Base-by-base conservation (phyloP, 2,797 vertebrate genomes). In the Cynodonichthys magdalenae region DNA sequence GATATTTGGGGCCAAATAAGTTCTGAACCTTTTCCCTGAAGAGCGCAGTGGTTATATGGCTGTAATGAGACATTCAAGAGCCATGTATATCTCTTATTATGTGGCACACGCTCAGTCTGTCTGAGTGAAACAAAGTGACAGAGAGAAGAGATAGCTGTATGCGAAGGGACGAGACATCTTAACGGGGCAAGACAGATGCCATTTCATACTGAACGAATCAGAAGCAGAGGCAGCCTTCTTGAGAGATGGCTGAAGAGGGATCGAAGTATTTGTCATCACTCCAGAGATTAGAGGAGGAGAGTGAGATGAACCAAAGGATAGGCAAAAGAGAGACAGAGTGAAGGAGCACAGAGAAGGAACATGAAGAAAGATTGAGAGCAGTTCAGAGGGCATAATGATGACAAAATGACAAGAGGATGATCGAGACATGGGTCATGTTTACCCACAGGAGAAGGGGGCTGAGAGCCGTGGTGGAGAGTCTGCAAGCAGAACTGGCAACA, bases 351-450 rank as follows among this genome's bases (percentile, higher is more conserved):
- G 58, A 66, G 71, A 71, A 53, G 59, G 48, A 57, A 62, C 58
- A 42, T 44, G 29, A 51, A 68, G 68, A 67, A 77, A 79, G 71
- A 80, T 65, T 60, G 74, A 75, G 71, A 69, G 52, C 47, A 66
- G 79, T 85, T 82, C 71, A 71, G 79, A 81, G 80, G 80, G 82
- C 70, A 83, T 67, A 81, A 84, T 85, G 80, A 89, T 88, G 87
- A 90, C 87, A 85, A 87, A 87, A 85, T 79, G 87, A 87, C 82
- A 86, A 83, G 80, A 74, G 74, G 79, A 84, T 87, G 89, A 90
- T 91, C 63, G 85, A 91, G 77, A 77, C 77, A 69, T 75, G 82
- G 87, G 82, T 85, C 87, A 86, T 82, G 80, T 87, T 87, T 89
- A 90, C 81, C 83, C 86, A 89, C 75, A 79, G 81, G 81, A 88